A percentile compares a stretch with the other conserved stretches of the same genome.
phyloP scores from a whole-genome alignment of 2,888 invertebrate genomes.

The Agrenia bidenticulata region DNA sequence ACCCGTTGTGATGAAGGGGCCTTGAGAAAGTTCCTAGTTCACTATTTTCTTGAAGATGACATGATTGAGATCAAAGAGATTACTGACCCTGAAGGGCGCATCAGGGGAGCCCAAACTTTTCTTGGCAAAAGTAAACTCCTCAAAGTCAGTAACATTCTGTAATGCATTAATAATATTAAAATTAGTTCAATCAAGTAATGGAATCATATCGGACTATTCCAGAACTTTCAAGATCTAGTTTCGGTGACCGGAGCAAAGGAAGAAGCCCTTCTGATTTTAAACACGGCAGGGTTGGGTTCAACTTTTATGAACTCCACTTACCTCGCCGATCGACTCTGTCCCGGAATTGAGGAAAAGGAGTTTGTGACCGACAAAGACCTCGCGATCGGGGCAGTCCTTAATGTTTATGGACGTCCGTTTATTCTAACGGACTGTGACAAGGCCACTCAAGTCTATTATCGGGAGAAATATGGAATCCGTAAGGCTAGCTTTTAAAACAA shows the following conservation, averaged over 20 bases:
- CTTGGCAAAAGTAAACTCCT: conserved; percentile 74
- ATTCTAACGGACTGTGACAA: conserved; percentile 79
- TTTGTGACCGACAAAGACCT: conserved; percentile 70
- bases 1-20: conserved; percentile 76
- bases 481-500: no score
- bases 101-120: conserved; percentile 67
- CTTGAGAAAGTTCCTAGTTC: conserved; percentile 73
- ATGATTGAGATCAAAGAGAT: conserved; percentile 83
- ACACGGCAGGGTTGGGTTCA: conserved; percentile 21
- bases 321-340: conserved; percentile 37
- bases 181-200: no score
- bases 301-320: conserved; percentile 24
- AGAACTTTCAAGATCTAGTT: conserved; percentile 35
- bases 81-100: conserved; percentile 63
- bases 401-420: conserved; percentile 77
- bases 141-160: no score
- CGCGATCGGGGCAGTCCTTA: conserved; percentile 75
- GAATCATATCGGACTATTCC: no score
- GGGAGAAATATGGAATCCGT: conserved; percentile 67
- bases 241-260: conserved; percentile 29
- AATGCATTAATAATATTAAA: no score
- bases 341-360: conserved; percentile 42
- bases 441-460: conserved; percentile 82
- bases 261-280: conserved; percentile 39
- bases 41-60: conserved; percentile 83